A percentile compares a stretch with the other conserved stretches of the same genome.
Evolutionary conservation across 2,797 vertebrate genomes (phyloP).

Genomic region (Phaenicophaeus curvirostris): DNA sequence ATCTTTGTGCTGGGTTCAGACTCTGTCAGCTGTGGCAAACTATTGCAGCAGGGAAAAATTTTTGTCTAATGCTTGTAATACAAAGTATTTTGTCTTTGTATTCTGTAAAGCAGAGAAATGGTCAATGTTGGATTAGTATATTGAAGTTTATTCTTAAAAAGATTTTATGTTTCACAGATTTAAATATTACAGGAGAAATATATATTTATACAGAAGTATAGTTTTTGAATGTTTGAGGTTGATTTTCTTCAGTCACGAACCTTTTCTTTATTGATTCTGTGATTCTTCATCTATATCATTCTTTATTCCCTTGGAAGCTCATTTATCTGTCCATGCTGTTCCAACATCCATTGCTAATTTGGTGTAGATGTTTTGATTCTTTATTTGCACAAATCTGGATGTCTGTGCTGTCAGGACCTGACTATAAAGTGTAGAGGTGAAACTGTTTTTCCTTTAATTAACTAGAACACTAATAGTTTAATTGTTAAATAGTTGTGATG

Average conservation of each 20-base stretch:
- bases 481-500: not conserved
- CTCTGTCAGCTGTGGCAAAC: not conserved
- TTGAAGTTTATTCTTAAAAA: conserved; percentile 50
- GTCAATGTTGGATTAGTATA: not conserved
- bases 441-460: not conserved
- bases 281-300: conserved; percentile 25
- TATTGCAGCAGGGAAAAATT: not conserved
- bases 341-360: not conserved
- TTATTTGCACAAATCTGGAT: not conserved
- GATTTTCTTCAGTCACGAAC: conserved; percentile 25
- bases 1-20: not conserved
- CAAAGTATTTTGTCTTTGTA: conserved; percentile 39
- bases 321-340: conserved; percentile 4
- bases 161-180: conserved; percentile 27
- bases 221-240: conserved; percentile 46
- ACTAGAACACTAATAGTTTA: not conserved
- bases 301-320: conserved; percentile 12
- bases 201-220: conserved; percentile 69
- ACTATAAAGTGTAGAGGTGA: not conserved
- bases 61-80: conserved; percentile 13
- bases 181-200: conserved; percentile 50
- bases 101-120: conserved; percentile 5
- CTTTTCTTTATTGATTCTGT: conserved; percentile 25
- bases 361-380: not conserved
- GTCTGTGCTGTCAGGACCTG: not conserved